Evolutionary conservation across 2,797 vertebrate species (phyloP).

Genomic region (Chiroxiphia lanceolata): DNA sequence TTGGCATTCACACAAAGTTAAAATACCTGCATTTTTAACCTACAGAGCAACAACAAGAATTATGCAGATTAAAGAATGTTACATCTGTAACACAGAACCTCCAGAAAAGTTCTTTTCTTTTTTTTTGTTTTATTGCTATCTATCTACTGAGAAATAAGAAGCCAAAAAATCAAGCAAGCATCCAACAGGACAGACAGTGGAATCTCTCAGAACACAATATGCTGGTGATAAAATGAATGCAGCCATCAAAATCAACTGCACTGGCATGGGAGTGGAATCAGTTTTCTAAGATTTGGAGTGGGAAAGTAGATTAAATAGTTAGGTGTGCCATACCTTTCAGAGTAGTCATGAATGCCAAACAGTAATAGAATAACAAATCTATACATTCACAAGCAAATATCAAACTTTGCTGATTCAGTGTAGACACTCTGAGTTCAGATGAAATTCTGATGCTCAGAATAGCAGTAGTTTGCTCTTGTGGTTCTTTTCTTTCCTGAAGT

Average conservation of each 20-base stretch:
- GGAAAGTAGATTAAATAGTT: conserved; percentile 69
- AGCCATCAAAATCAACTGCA: conserved; percentile 75
- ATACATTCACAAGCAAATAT: conserved; percentile 72
- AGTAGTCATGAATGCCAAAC: conserved; percentile 74
- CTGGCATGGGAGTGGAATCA: conserved; percentile 68
- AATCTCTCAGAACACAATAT: conserved; percentile 81
- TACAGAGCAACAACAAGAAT: conserved; percentile 83
- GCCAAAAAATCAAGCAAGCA: conserved; percentile 78
- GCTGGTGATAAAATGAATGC: conserved; percentile 83
- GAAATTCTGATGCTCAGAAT: conserved; percentile 74
- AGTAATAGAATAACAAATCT: conserved; percentile 70
- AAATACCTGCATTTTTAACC: conserved; percentile 85
- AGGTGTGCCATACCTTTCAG: conserved; percentile 66
- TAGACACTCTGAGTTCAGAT: conserved; percentile 71
- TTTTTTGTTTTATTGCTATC: conserved; percentile 93
- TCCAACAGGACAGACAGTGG: conserved; percentile 78
- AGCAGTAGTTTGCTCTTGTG: conserved; percentile 59
- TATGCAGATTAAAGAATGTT: conserved; percentile 86
- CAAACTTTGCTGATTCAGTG: conserved; percentile 70
- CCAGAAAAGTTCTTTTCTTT: conserved; percentile 80
- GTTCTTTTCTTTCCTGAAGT: conserved; percentile 68
- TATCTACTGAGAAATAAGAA: conserved; percentile 87
- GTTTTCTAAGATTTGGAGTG: conserved; percentile 64
- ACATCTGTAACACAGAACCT: conserved; percentile 86
- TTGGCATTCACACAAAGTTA: conserved; percentile 97